A percentile compares a stretch with the other conserved stretches of the same genome.
phyloP scores from a whole-genome alignment of 2,113 vertebrate species.

The Electrona antarctica region DNA sequence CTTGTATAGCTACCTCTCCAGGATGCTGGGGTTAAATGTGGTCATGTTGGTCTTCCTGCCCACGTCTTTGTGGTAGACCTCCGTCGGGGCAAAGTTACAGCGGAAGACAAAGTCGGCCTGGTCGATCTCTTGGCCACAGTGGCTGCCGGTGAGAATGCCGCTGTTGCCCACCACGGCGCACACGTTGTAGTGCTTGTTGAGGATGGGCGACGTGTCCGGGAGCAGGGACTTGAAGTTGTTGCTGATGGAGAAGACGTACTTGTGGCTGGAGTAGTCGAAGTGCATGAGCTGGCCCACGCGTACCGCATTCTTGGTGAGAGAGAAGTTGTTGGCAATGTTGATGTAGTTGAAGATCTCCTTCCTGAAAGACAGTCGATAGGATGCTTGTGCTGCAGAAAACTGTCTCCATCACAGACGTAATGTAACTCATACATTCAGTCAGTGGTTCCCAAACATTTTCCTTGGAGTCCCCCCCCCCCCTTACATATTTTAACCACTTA shows the following conservation, averaged over 20 bases:
- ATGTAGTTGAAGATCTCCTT: constrained; percentile 94
- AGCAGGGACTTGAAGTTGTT: constrained; percentile 95
- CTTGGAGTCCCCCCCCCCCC: no score
- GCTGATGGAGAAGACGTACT: constrained; percentile 97
- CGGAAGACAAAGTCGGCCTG: constrained; percentile 94
- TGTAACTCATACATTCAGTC: background rate
- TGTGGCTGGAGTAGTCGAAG: constrained; percentile 99
- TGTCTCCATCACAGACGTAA: background rate
- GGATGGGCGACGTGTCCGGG: constrained; percentile 89
- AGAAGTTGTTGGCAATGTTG: constrained; percentile 94
- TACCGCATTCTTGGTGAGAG: constrained; percentile 91
- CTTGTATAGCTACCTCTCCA: constrained; percentile 88
- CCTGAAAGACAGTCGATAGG: constrained; percentile 75
- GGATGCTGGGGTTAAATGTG: constrained; percentile 98
- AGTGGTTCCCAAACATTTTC: no score
- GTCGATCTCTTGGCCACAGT: constrained; percentile 92
- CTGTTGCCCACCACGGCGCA: constrained; percentile 97
- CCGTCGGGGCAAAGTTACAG: constrained; percentile 97
- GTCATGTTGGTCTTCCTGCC: constrained; percentile 96
- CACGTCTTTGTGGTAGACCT: constrained; percentile 93
- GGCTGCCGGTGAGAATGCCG: constrained; percentile 93
- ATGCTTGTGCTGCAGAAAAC: no score
- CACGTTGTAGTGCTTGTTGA: constrained; percentile 91
- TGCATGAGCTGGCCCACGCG: constrained; percentile 96
- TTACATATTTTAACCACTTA: no score